These are phyloP conservation scores for Bungarus multicinctus DNA, from an alignment of 2,113 vertebrate genomes.

Conservation along the genomic window DNA sequence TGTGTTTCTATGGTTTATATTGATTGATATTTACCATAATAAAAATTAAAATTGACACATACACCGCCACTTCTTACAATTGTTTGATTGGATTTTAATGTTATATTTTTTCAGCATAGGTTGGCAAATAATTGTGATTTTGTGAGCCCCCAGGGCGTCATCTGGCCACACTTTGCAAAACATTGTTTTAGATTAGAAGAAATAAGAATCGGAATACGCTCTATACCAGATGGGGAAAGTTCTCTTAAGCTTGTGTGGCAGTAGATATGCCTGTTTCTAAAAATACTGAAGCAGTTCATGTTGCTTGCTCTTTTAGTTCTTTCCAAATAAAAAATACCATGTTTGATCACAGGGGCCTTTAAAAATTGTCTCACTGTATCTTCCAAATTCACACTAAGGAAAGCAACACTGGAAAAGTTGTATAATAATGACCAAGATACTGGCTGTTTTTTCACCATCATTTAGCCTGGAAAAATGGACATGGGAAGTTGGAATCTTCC, in stretches of 20 bases:
- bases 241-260: background rate
- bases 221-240: background rate
- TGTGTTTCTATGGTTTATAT: background rate
- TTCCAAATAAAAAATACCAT: background rate
- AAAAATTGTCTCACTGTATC: rapidly evolving
- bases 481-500: background rate
- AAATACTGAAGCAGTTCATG: background rate
- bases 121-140: background rate
- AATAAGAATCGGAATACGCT: background rate
- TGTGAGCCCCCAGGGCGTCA: background rate
- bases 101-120: background rate
- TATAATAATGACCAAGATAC: rapidly evolving
- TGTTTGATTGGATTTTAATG: background rate
- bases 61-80: background rate
- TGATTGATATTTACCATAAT: background rate
- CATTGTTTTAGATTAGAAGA: background rate
- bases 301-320: background rate
- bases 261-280: background rate
- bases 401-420: background rate
- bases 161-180: background rate
- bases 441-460: background rate
- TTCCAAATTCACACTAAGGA: background rate
- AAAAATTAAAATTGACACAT: background rate
- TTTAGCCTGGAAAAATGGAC: background rate
- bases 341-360: background rate